Evolutionary conservation across 2,113 vertebrate species (phyloP), one percentile per base, ranked within the genome.

Genomic region (Oryctolagus cuniculus): DNA sequence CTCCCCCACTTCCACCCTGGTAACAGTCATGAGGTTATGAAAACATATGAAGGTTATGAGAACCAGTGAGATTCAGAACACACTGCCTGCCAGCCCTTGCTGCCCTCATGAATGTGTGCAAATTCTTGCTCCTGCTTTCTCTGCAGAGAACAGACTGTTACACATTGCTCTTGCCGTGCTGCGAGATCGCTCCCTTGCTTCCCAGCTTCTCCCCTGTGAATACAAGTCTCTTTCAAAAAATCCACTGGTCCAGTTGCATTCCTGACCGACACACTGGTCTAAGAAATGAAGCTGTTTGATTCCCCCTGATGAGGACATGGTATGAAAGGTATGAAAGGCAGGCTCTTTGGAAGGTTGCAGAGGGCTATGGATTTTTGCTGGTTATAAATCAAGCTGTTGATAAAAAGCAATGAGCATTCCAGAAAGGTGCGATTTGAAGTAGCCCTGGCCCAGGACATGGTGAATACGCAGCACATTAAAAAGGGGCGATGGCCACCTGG

Each of bases 321-420:
- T 58, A 10, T 67, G 75, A 93, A 93, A 95, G 87, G 53, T 58
- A 10, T 67, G 75, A 93, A 93, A 95, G 87, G 53, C 66, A 73
- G 86, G 29, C 64, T 81, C 80, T 94, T 91, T 63, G 91, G 79
- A 91, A 89, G 80, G 91, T 96, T 66, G 67, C 36, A 8, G 21
- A 87, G 61, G 93, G 89, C 95, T 87, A 91, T 93, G 83, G 92
- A 91, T 95, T 95, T 96, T 80, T 91, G 75, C 70, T 81, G 55
- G 53, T 94, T 19, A 1, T 95, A 92, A 94, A 91, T 96, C 95
- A 96, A 89, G 79, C 90, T 95, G 93, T 82, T 96, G 92, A 89
- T 94, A 89, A 96, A 86, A 96, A 95, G 80, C 67, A 75, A 58
- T 87, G 80, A 63, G 87, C 75, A 84, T 97, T 97, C 95, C 44